phyloP scores from a whole-genome alignment of 1,140 invertebrate genomes.

The Vollenhovia emeryi region DNA sequence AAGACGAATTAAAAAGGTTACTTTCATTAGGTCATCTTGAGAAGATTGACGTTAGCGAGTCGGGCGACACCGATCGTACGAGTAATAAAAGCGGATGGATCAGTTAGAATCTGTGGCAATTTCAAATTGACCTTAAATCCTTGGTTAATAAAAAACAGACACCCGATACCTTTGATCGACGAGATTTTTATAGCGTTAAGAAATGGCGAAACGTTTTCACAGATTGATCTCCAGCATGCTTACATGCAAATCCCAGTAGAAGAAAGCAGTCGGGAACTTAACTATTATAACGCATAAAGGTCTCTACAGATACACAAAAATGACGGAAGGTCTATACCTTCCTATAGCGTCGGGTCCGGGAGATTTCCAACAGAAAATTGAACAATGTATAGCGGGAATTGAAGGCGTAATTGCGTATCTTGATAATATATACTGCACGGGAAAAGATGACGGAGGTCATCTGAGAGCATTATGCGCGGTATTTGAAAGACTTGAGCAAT shows the following conservation, averaged over 20 bases:
- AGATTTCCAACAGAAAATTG: slow-evolving; percentile 79
- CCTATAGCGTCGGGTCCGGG: slow-evolving; percentile 72
- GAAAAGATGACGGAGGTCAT: neutral
- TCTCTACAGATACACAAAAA: slow-evolving; percentile 71
- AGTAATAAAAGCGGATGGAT: neutral
- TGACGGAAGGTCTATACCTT: slow-evolving; percentile 82
- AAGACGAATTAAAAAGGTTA: slow-evolving; percentile 5
- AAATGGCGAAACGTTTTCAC: neutral
- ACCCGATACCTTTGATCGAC: neutral
- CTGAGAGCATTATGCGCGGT: neutral
- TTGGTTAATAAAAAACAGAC: neutral
- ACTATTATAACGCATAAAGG: slow-evolving; percentile 67
- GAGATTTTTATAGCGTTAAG: neutral
- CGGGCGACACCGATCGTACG: slow-evolving; percentile 42
- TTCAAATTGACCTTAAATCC: slow-evolving; percentile 47
- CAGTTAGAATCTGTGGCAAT: slow-evolving; percentile 12
- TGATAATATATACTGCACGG: slow-evolving; percentile 44
- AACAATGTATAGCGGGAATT: slow-evolving; percentile 72
- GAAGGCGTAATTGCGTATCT: neutral
- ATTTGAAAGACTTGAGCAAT: slow-evolving; percentile 24
- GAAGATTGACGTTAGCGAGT: neutral
- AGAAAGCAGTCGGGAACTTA: neutral
- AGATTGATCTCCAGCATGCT: slow-evolving; percentile 20
- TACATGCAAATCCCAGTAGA: slow-evolving; percentile 49
- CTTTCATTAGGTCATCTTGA: slow-evolving; percentile 33